Evolutionary conservation across 2,113 vertebrate genomes (phyloP).

Genomic region (Hipposideros armiger): DNA sequence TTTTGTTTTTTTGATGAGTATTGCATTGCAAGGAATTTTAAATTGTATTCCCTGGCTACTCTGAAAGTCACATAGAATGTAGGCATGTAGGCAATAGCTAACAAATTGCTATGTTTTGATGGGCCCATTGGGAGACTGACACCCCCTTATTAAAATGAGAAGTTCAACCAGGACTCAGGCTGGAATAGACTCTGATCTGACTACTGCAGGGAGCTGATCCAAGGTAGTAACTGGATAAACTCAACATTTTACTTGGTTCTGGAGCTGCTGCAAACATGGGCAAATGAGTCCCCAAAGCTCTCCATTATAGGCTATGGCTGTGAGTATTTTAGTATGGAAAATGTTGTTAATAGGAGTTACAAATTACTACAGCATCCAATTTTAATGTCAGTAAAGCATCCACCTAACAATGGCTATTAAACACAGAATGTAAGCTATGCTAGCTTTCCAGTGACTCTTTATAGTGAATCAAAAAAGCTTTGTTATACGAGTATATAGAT

Average conservation of each 20-base stretch:
- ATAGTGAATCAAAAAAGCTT: background rate
- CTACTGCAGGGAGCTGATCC: background rate
- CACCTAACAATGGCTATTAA: background rate
- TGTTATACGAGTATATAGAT: background rate
- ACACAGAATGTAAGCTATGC: background rate
- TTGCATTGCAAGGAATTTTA: background rate
- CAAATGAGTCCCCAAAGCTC: background rate
- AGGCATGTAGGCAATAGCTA: background rate
- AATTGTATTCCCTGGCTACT: slow-evolving; percentile 33
- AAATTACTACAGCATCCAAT: background rate
- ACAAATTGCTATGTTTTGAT: background rate
- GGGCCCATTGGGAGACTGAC: background rate
- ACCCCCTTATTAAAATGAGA: background rate
- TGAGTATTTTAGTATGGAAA: background rate
- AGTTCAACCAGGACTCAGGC: background rate
- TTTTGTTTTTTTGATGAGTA: background rate
- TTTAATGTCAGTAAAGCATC: background rate
- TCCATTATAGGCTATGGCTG: background rate
- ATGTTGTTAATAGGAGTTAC: background rate
- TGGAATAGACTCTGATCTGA: background rate
- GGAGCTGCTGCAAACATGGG: background rate
- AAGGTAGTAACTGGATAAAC: background rate
- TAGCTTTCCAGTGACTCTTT: background rate
- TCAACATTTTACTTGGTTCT: background rate
- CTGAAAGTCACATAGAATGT: background rate